Percentiles rank a stretch among this genome's conserved stretches.
Conservation (phyloP, 2,797 vertebrate species). For the Hemibagrus guttatus region DNA sequence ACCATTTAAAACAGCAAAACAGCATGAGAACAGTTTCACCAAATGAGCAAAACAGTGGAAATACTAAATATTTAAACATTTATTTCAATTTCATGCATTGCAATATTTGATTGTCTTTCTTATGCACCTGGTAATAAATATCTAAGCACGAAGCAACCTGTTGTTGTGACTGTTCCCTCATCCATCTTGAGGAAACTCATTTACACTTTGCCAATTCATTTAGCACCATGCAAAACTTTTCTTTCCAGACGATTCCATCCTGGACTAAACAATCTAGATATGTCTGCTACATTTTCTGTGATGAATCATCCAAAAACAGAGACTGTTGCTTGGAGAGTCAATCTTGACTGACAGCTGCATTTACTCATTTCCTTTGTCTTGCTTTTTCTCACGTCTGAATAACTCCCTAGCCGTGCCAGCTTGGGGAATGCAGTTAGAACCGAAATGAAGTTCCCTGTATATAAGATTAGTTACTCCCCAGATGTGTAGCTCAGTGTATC, state of each 20-base stretch:
- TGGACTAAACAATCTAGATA: neutral
- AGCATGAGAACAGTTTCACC: neutral
- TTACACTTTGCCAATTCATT: slow-evolving; percentile 29
- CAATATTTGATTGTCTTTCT: neutral
- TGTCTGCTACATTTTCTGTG: slow-evolving; percentile 17
- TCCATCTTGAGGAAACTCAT: slow-evolving; percentile 28
- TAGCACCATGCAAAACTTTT: slow-evolving; percentile 26
- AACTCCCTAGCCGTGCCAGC: neutral
- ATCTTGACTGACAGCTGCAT: slow-evolving; percentile 17
- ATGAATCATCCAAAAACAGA: slow-evolving; percentile 26
- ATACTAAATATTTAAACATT: neutral
- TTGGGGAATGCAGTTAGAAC: neutral
- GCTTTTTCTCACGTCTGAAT: neutral
- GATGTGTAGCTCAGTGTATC: neutral
- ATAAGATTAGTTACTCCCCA: slow-evolving; percentile 1
- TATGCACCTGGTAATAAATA: slow-evolving; percentile 2
- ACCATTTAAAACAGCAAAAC: neutral
- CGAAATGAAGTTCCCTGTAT: slow-evolving; percentile 15
- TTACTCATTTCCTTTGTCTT: slow-evolving; percentile 29
- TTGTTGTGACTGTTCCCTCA: slow-evolving; percentile 9
- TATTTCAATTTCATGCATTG: neutral
- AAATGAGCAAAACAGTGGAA: neutral
- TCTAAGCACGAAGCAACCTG: slow-evolving; percentile 25
- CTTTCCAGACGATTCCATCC: neutral
- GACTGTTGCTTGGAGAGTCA: neutral